Conservation (phyloP, 2,888 invertebrate species). For the Drosophila leonis region DNA sequence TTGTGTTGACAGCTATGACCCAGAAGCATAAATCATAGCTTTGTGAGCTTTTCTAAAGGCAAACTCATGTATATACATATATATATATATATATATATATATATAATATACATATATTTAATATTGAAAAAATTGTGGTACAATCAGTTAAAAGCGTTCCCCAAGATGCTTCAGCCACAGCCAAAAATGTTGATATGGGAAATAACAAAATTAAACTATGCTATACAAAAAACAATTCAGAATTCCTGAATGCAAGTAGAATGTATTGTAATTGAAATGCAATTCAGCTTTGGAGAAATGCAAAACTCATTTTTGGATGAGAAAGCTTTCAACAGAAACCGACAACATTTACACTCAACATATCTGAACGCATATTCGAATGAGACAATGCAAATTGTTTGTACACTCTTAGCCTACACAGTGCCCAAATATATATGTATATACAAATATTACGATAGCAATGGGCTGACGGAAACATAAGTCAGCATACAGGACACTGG, state of each 20-base stretch:
- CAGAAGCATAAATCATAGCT: constrained; percentile 83
- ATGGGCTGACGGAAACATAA: constrained; percentile 18
- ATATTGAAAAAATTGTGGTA: constrained; percentile 47
- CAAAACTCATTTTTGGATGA: constrained; percentile 62
- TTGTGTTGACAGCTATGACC: constrained; percentile 83
- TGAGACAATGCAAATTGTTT: constrained; percentile 22
- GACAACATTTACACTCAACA: constrained; percentile 20
- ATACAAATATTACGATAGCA: neutral
- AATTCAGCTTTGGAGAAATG: constrained; percentile 64
- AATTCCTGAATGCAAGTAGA: constrained; percentile 12
- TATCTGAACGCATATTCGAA: constrained; percentile 13
- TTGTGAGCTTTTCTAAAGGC: constrained; percentile 51
- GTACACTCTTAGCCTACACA: neutral
- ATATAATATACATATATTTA: neutral
- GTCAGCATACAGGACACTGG: constrained; percentile 49
- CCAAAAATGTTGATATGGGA: constrained; percentile 38
- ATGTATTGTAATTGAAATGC: constrained; percentile 57
- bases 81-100: neutral
- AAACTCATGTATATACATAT: constrained; percentile 45
- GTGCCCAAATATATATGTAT: constrained; percentile 10
- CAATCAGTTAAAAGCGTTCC: constrained; percentile 18
- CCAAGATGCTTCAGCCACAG: constrained; percentile 29
- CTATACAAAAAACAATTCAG: constrained; percentile 3
- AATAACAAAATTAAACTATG: constrained; percentile 22
- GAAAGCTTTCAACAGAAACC: constrained; percentile 35